Base-by-base conservation (phyloP, 2,797 vertebrate genomes). In the Cryptoprocta ferox region DNA sequence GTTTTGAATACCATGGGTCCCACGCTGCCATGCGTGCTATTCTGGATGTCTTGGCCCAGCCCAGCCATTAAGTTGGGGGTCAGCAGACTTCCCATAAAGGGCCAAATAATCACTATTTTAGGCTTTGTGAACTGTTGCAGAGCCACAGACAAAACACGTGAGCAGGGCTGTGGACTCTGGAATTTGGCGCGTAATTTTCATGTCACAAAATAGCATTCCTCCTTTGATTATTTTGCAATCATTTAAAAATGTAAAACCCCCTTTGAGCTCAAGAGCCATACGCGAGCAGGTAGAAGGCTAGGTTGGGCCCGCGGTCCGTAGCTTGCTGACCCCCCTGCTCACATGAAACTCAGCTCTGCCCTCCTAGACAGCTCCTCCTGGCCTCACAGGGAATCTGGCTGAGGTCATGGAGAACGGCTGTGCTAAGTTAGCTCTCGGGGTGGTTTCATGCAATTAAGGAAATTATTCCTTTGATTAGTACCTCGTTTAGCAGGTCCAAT, bases 381-480 rank as follows among this genome's bases (percentile, higher is more conserved):
- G 16, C 90, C 26, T 94, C 97, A 70, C 88, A 21, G 79, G 97
- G 95, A 94, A 94, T 48, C 83, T 59, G 80, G 97, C 87, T 94
- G 83, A 65, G 14, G 61, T 28, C 78, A 83, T 93, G 91, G 91
- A 88, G 97, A 97, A 96, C 96, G 76, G 86, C 96, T 96, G 94
- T 95, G 95, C 97, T 94, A 95, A 91, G 97, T 84, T 91, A 95
- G 92, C 95, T 97, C 98, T 87, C 53, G 15, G 76, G 92, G 92
- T 97, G 98, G 95, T 5, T 91, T 84, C 96, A 65, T 53, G 68
- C 71, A 85, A 56, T 98, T 98, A 98, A 98, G 97, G 96, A 93
- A 98, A 98, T 97, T 59, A 97, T 98, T 97, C 96, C 93, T 98
- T n/a, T 28, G 96, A 95, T 98, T 91, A 93, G 91, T 94, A 89